phyloP scores from a whole-genome alignment of 2,113 vertebrate genomes.

The Rhadina sibilatrix region DNA sequence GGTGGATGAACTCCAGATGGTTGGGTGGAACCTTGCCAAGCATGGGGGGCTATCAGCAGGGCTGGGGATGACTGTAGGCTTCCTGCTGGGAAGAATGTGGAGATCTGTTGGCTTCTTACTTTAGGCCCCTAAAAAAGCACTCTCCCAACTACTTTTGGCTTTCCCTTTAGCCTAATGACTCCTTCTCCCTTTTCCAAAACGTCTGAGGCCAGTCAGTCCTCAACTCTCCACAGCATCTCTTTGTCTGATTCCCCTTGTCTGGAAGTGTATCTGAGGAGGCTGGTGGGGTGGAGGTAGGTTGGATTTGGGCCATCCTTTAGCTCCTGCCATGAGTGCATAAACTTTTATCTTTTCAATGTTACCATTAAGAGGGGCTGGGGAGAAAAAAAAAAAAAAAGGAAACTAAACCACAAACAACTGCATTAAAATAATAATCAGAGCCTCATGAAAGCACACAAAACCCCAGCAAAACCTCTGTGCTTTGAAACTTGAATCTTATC shows the following conservation, averaged over 20 bases:
- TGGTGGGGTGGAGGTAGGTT: not conserved
- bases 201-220: not conserved
- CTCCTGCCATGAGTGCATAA: not conserved
- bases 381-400: not conserved
- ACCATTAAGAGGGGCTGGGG: not conserved
- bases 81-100: not conserved
- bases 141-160: not conserved
- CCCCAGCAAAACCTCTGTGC: not conserved
- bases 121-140: not conserved
- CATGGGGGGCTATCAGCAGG: not conserved
- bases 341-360: constrained; percentile 13
- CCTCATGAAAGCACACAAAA: not conserved
- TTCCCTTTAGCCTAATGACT: not conserved
- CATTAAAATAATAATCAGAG: constrained; percentile 52
- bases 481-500: constrained; percentile 50
- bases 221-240: not conserved
- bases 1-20: constrained; percentile 2
- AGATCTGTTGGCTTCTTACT: not conserved
- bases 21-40: not conserved
- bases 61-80: not conserved
- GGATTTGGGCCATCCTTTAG: constrained; percentile 10
- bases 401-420: constrained; percentile 34
- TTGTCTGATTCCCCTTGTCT: not conserved
- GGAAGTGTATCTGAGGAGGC: not conserved
- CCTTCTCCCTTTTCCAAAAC: not conserved